Evolutionary conservation across 2,797 vertebrate species (phyloP).

Genomic region (Dallia pectoralis): DNA sequence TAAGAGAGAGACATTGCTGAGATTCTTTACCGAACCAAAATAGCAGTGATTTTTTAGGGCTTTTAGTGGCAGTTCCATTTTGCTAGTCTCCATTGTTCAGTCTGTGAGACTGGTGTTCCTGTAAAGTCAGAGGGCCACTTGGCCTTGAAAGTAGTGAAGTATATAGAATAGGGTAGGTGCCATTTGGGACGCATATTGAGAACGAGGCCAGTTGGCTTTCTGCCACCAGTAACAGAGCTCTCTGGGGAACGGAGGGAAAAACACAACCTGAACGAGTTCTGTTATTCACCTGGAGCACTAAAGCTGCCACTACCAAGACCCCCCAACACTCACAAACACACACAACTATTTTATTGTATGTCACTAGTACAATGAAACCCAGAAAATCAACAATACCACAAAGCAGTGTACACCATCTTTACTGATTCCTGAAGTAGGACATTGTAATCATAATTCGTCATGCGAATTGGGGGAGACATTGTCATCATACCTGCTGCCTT

Average conservation of each 20-base stretch:
- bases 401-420: background rate
- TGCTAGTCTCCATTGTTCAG: background rate
- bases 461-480: slow-evolving; percentile 29
- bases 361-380: background rate
- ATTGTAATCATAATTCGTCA: slow-evolving; percentile 18
- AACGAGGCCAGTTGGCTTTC: slow-evolving; percentile 14
- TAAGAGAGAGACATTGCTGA: background rate
- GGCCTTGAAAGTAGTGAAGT: slow-evolving; percentile 6
- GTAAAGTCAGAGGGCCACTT: background rate
- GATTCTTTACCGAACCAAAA: background rate
- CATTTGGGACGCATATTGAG: background rate
- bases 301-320: slow-evolving; percentile 2
- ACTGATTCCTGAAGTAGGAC: slow-evolving; percentile 6
- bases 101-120: background rate
- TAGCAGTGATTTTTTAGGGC: background rate
- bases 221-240: background rate
- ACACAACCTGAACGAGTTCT: background rate
- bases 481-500: too few relatives aligned
- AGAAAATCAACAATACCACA: background rate
- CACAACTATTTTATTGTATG: background rate
- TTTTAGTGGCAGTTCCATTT: background rate
- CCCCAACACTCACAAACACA: background rate
- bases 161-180: background rate
- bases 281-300: background rate
- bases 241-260: slow-evolving; percentile 16